Percentiles rank a stretch among this genome's conserved stretches.
phyloP scores from a whole-genome alignment of 2,797 vertebrate genomes.

The Synaphobranchus kaupii region DNA sequence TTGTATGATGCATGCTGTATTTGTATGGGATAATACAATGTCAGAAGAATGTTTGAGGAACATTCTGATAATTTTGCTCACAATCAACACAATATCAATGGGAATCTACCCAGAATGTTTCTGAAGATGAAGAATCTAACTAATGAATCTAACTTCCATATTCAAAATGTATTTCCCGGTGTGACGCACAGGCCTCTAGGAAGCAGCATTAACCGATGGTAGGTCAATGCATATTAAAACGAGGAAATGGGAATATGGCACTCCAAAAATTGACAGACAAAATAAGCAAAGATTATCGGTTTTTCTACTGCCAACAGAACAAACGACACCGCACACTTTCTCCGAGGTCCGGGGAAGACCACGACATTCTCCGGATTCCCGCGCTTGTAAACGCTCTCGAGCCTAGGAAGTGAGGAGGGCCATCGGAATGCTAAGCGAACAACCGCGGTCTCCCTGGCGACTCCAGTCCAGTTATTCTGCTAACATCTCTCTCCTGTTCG shows the following conservation, averaged over 20 bases:
- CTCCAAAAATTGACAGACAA: neutral
- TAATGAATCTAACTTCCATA: too few relatives aligned
- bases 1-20: too few relatives aligned
- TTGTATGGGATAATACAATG: too few relatives aligned
- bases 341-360: neutral
- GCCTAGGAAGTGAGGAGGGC: neutral
- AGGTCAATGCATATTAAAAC: neutral
- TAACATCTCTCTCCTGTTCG: neutral
- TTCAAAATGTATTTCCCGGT: too few relatives aligned
- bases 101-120: too few relatives aligned
- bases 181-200: neutral
- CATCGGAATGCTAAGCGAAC: neutral
- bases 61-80: too few relatives aligned
- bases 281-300: neutral
- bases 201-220: neutral
- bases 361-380: neutral
- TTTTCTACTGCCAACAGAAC: neutral
- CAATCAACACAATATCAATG: too few relatives aligned
- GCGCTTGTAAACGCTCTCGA: neutral
- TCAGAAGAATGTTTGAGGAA: too few relatives aligned
- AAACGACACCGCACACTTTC: neutral
- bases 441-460: neutral
- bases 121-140: too few relatives aligned
- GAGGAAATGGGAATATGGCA: neutral
- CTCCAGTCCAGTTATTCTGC: neutral